These are phyloP conservation scores for Noctua janthina DNA, from an alignment of 2,888 invertebrate species.

Conservation along the genomic window DNA sequence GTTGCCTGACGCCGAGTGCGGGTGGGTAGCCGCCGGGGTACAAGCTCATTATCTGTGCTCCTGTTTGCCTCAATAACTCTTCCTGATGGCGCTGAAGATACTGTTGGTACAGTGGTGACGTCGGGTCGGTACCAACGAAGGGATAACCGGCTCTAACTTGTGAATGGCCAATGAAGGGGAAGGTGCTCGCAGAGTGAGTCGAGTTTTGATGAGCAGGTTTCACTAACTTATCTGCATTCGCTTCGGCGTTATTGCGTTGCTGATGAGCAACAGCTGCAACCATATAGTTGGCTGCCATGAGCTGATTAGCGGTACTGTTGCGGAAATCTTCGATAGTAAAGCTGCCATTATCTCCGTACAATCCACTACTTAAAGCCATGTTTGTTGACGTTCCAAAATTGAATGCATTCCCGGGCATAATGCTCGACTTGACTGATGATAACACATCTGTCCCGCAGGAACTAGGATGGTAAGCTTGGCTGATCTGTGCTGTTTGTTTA, in stretches of 20 bases:
- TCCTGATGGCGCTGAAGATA: constrained; percentile 92
- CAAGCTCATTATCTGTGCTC: constrained; percentile 91
- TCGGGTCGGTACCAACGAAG: constrained; percentile 91
- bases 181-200: constrained; percentile 83
- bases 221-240: constrained; percentile 82
- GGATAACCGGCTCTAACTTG: constrained; percentile 91
- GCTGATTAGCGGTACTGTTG: constrained; percentile 91
- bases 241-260: constrained; percentile 81
- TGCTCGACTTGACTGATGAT: constrained; percentile 88
- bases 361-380: constrained; percentile 88
- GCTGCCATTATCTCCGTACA: constrained; percentile 92
- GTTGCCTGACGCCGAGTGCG: constrained; percentile 92
- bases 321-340: constrained; percentile 93
- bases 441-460: constrained; percentile 90
- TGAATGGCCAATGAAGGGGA: constrained; percentile 91
- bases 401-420: constrained; percentile 95
- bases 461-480: constrained; percentile 90
- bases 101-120: constrained; percentile 93
- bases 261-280: constrained; percentile 87
- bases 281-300: constrained; percentile 90
- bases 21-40: constrained; percentile 92
- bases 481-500: constrained; percentile 78
- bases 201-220: constrained; percentile 88
- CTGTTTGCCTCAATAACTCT: constrained; percentile 90
- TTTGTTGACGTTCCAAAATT: constrained; percentile 94